A percentile compares a stretch with the other conserved stretches of the same genome.
phyloP scores from a whole-genome alignment of 2,113 vertebrate species.

The Sebastes fasciatus region DNA sequence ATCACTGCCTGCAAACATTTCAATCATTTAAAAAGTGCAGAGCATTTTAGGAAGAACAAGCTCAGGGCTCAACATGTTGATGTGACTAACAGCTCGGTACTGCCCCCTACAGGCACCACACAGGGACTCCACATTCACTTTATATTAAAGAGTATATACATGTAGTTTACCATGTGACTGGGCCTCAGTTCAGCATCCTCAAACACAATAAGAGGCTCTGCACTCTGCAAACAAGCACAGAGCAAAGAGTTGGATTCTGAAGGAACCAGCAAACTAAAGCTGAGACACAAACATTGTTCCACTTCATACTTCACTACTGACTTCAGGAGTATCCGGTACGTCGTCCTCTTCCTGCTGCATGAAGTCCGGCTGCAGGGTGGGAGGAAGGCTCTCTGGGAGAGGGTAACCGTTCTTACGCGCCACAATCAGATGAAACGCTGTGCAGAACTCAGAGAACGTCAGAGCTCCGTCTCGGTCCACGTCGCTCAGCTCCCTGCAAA shows the following conservation, averaged over 20 bases:
- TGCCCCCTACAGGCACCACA: conserved; percentile 53
- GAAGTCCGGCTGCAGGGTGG: conserved; percentile 83
- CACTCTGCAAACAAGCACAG: conserved; percentile 60
- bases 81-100: background rate
- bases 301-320: too few relatives aligned
- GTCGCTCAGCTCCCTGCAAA: conserved; percentile 93
- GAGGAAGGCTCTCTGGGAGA: conserved; percentile 91
- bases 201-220: conserved; percentile 81
- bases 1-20: background rate
- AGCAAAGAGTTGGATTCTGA: background rate
- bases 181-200: conserved; percentile 63
- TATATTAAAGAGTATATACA: too few relatives aligned
- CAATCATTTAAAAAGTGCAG: too few relatives aligned
- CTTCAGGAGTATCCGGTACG: conserved; percentile 55
- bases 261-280: background rate
- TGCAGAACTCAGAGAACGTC: conserved; percentile 93
- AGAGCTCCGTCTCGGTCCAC: conserved; percentile 93
- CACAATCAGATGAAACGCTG: conserved; percentile 96
- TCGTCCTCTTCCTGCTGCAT: conserved; percentile 72
- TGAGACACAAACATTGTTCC: too few relatives aligned
- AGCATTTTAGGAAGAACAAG: conserved; percentile 9
- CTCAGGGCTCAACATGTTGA: background rate
- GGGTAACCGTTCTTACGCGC: conserved; percentile 95
- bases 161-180: conserved; percentile 58
- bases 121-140: background rate